phyloP scores from a whole-genome alignment of 2,888 invertebrate species.

The Apodemia duryi region DNA sequence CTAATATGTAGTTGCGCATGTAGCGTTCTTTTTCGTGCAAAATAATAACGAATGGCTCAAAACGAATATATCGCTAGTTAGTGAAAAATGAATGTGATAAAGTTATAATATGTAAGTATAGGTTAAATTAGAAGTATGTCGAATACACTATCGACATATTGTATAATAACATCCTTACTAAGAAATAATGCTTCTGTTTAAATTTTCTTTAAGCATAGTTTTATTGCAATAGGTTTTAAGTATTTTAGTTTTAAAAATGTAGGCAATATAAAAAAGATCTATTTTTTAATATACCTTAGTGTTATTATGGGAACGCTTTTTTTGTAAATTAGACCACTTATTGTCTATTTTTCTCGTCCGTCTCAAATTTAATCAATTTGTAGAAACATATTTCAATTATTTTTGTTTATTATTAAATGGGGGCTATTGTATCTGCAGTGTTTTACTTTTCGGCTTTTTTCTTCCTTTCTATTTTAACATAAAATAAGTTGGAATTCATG shows the following conservation, averaged over 20 bases:
- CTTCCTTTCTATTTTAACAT: no score
- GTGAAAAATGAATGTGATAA: conserved; percentile 30
- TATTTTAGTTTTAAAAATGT: not conserved
- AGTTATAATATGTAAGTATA: conserved; percentile 15
- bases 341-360: no score
- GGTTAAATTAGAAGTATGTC: conserved; percentile 16
- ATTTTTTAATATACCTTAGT: not conserved
- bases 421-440: no score
- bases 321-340: no score
- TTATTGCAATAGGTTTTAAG: conserved; percentile 2
- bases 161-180: not conserved
- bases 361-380: no score
- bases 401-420: no score
- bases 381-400: no score
- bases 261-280: not conserved
- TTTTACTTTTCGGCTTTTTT: no score
- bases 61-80: conserved; percentile 31
- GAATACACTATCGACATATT: not conserved
- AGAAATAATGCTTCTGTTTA: not conserved
- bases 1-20: no score
- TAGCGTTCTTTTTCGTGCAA: conserved; percentile 38
- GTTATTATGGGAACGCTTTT: no score
- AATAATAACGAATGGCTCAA: conserved; percentile 34
- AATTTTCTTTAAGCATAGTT: not conserved
- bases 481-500: no score